A percentile compares a stretch with the other conserved stretches of the same genome.
Evolutionary conservation across 1,140 invertebrate species (phyloP).

Genomic region (Panagrolaimus sp.): DNA sequence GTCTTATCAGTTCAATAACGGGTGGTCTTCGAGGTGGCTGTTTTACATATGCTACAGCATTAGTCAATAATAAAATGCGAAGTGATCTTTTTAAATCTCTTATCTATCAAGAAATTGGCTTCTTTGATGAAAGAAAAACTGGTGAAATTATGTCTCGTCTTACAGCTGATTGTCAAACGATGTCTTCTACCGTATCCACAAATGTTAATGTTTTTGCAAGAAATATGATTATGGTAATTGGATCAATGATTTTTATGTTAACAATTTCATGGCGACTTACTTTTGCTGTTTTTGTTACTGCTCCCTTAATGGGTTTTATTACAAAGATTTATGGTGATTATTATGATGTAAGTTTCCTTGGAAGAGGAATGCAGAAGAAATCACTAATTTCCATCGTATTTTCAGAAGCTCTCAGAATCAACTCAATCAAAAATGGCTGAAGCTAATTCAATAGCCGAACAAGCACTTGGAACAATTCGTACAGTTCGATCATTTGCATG

Average conservation of each 20-base stretch:
- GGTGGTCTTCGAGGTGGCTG: slow-evolving; percentile 45
- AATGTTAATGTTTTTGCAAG: slow-evolving; percentile 54
- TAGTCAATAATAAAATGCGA: slow-evolving; percentile 32
- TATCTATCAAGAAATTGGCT: slow-evolving; percentile 43
- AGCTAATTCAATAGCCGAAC: slow-evolving; percentile 58
- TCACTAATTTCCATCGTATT: neutral
- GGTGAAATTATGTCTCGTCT: slow-evolving; percentile 45
- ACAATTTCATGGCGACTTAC: slow-evolving; percentile 59
- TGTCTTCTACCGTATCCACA: slow-evolving; percentile 34
- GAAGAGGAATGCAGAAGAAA: too few species aligned
- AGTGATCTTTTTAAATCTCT: slow-evolving; percentile 41
- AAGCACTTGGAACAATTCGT: slow-evolving; percentile 42
- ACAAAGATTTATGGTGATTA: slow-evolving; percentile 59
- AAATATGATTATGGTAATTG: slow-evolving; percentile 50
- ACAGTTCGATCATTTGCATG: slow-evolving; percentile 55
- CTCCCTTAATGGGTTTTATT: slow-evolving; percentile 58
- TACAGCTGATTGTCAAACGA: slow-evolving; percentile 41
- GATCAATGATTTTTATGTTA: slow-evolving; percentile 59
- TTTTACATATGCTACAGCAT: slow-evolving; percentile 40
- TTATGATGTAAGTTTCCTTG: slow-evolving; percentile 45
- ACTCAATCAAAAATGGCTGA: slow-evolving; percentile 55
- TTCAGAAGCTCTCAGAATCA: slow-evolving; percentile 37
- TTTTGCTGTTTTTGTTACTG: slow-evolving; percentile 59
- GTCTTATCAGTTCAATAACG: slow-evolving; percentile 27
- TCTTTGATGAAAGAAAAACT: slow-evolving; percentile 42